Percentiles rank a stretch among this genome's conserved stretches.
These are phyloP conservation scores for Rhimphoctona megacephalus DNA, from an alignment of 2,888 invertebrate genomes.

Conservation along the genomic window DNA sequence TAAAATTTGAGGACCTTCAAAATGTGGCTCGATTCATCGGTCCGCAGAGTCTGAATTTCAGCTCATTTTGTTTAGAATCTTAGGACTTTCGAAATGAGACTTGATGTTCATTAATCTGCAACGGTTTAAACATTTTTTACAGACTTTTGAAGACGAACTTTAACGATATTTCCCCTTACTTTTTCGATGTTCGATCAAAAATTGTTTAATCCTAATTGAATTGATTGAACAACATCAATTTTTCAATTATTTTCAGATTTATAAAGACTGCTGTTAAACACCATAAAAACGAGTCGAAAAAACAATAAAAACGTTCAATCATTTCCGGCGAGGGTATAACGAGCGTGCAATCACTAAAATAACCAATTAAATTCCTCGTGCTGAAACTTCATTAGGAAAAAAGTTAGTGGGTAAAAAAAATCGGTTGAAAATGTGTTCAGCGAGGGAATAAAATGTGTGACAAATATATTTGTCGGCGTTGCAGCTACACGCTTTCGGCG, in stretches of 20 bases:
- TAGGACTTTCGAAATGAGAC: no score
- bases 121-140: no score
- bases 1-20: no score
- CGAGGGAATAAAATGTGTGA: slow-evolving; percentile 14
- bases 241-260: not conserved
- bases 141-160: no score
- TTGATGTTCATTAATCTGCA: no score
- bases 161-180: no score
- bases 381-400: slow-evolving; percentile 5
- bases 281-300: not conserved
- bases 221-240: not conserved
- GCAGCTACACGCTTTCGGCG: slow-evolving; percentile 28
- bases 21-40: no score
- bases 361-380: not conserved
- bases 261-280: not conserved
- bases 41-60: no score
- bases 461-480: slow-evolving; percentile 30
- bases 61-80: no score
- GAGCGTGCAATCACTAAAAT: not conserved
- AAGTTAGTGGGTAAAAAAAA: not conserved
- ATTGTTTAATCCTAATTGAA: not conserved
- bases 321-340: not conserved
- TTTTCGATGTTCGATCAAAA: not conserved
- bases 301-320: not conserved
- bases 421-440: slow-evolving; percentile 13